A percentile compares a stretch with the other conserved stretches of the same genome.
These are phyloP conservation scores for Lithobates pipiens DNA, from an alignment of 2,797 vertebrate genomes.

Conservation along the genomic window DNA sequence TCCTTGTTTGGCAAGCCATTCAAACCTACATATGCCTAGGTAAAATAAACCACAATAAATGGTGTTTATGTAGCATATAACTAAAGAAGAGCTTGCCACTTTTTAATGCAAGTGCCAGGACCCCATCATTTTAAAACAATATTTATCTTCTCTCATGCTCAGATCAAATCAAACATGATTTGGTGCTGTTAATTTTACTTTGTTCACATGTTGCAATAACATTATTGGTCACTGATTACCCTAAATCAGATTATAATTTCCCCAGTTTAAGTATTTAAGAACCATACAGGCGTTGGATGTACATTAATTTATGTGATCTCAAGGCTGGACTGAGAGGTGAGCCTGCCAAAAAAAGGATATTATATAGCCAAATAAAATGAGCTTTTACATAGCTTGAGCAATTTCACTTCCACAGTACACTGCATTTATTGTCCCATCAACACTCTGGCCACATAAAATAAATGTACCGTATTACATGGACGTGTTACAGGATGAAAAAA, in stretches of 20 bases:
- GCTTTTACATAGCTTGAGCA: constrained; percentile 58
- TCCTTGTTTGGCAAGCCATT: constrained; percentile 31
- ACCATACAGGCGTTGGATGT: constrained; percentile 41
- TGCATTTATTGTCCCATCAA: constrained; percentile 58
- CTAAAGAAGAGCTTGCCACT: constrained; percentile 36
- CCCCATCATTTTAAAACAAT: constrained; percentile 11
- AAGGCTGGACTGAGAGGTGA: constrained; percentile 43
- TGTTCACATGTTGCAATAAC: constrained; percentile 7
- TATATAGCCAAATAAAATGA: constrained; percentile 62
- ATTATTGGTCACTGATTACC: constrained; percentile 30
- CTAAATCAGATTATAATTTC: constrained; percentile 33
- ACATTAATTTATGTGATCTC: constrained; percentile 57
- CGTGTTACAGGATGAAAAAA: constrained; percentile 50
- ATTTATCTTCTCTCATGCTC: constrained; percentile 33
- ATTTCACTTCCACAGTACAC: constrained; percentile 59
- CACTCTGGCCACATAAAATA: constrained; percentile 60
- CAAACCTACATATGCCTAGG: constrained; percentile 12
- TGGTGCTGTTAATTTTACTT: background rate
- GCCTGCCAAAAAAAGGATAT: constrained; percentile 58
- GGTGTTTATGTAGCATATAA: constrained; percentile 49
- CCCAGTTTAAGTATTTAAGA: constrained; percentile 55
- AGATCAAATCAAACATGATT: constrained; percentile 21
- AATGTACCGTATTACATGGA: constrained; percentile 53
- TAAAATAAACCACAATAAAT: constrained; percentile 30
- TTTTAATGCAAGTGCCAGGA: constrained; percentile 19